These are phyloP conservation scores for Triplophysa bombifrons DNA, from an alignment of 2,797 vertebrate genomes.

Conservation along the genomic window DNA sequence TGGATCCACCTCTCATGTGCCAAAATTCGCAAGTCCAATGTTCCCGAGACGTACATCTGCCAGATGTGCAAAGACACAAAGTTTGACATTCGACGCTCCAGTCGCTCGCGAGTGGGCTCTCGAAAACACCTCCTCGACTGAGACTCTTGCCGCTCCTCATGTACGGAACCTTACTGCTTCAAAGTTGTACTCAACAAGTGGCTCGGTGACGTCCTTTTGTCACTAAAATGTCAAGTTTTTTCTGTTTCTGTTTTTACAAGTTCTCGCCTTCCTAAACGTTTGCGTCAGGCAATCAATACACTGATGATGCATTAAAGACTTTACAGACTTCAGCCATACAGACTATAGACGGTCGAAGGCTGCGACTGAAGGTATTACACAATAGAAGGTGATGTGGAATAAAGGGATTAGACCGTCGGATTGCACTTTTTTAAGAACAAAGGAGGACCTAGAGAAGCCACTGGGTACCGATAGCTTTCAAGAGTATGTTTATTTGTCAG, in stretches of 20 bases:
- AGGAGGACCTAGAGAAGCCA: slow-evolving; percentile 20
- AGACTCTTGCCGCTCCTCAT: slow-evolving; percentile 29
- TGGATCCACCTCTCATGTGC: slow-evolving; percentile 98
- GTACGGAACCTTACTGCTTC: slow-evolving; percentile 12
- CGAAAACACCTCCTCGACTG: slow-evolving; percentile 84
- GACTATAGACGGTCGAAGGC: neutral
- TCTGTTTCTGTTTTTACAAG: slow-evolving; percentile 57
- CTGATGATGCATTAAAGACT: slow-evolving; percentile 42
- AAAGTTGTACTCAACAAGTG: neutral
- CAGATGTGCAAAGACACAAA: slow-evolving; percentile 93
- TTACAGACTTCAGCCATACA: slow-evolving; percentile 25
- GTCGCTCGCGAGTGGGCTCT: slow-evolving; percentile 89
- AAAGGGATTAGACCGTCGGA: slow-evolving; percentile 11
- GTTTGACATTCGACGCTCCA: slow-evolving; percentile 91
- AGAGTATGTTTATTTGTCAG: slow-evolving; percentile 36
- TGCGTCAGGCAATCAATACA: slow-evolving; percentile 78
- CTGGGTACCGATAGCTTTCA: slow-evolving; percentile 40
- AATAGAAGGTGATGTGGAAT: slow-evolving; percentile 8
- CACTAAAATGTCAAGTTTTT: slow-evolving; percentile 1
- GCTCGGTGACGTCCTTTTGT: neutral
- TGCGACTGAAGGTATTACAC: neutral
- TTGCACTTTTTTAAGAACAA: slow-evolving; percentile 45
- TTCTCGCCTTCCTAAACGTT: slow-evolving; percentile 70
- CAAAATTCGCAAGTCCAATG: slow-evolving; percentile 96
- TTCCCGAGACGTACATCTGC: slow-evolving; percentile 94